Percentiles rank a stretch among this genome's conserved stretches.
These are phyloP conservation scores for Teleopsis dalmanni DNA, from an alignment of 1,140 invertebrate genomes.

Conservation along the genomic window DNA sequence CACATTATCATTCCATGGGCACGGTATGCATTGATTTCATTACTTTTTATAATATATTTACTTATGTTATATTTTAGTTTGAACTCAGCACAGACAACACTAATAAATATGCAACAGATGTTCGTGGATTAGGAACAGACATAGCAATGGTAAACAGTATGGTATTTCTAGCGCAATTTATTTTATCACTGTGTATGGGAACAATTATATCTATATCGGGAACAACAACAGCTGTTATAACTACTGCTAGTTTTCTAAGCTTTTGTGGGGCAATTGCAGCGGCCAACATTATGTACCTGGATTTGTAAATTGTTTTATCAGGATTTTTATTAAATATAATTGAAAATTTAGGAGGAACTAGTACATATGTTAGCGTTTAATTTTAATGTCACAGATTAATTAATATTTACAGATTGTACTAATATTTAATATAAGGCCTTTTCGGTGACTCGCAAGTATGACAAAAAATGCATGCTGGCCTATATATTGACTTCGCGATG, in stretches of 20 bases:
- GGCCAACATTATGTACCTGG: slow-evolving; percentile 80
- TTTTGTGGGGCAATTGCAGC: slow-evolving; percentile 77
- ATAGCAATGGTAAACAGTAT: slow-evolving; percentile 88
- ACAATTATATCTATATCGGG: slow-evolving; percentile 70
- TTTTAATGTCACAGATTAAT: no score
- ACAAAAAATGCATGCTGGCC: no score
- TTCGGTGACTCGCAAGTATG: no score
- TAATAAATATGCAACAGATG: slow-evolving; percentile 46
- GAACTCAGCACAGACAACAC: slow-evolving; percentile 51
- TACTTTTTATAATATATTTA: neutral
- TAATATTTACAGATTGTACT: no score
- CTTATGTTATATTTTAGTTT: slow-evolving; percentile 50
- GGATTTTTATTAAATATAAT: no score
- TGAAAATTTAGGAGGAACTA: no score
- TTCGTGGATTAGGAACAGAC: slow-evolving; percentile 86
- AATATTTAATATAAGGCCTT: no score
- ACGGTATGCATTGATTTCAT: slow-evolving; percentile 58
- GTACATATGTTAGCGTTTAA: no score
- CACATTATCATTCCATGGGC: slow-evolving; percentile 83
- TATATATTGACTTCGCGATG: no score
- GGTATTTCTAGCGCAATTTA: slow-evolving; percentile 91
- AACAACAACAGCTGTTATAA: slow-evolving; percentile 81
- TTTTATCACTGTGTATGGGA: slow-evolving; percentile 80
- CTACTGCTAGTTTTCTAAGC: slow-evolving; percentile 71
- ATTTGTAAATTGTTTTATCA: no score